phyloP scores from a whole-genome alignment of 2,113 vertebrate genomes.

The Ptyas mucosa region DNA sequence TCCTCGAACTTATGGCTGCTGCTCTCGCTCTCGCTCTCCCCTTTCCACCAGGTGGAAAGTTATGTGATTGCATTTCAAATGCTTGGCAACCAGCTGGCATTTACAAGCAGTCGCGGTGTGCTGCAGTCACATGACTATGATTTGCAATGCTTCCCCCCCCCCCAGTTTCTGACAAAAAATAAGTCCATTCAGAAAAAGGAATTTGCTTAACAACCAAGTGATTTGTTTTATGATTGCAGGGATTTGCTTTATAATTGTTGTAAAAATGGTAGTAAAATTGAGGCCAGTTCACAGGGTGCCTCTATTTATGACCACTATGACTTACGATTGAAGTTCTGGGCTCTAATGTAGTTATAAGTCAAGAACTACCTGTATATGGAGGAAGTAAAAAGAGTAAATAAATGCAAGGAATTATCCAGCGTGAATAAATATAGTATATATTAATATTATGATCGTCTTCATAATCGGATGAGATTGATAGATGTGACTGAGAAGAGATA shows the following conservation, averaged over 20 bases:
- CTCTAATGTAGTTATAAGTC: neutral
- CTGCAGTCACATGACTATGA: neutral
- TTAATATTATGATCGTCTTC: neutral
- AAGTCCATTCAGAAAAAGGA: neutral
- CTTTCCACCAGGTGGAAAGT: neutral
- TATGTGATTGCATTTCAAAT: neutral
- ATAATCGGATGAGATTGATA: neutral
- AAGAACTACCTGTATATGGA: neutral
- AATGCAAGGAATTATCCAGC: neutral
- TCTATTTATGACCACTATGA: neutral
- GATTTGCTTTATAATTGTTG: neutral
- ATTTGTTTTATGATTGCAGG: neutral
- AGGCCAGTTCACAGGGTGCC: neutral
- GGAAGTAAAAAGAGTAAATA: conserved; percentile 1
- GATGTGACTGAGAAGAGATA: neutral
- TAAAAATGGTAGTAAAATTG: neutral
- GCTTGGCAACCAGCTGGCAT: neutral
- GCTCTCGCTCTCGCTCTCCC: neutral
- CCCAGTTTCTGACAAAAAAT: neutral
- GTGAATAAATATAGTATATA: neutral
- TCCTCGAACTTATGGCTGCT: neutral
- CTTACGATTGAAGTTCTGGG: neutral
- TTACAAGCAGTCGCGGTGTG: neutral
- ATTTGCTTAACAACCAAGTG: neutral
- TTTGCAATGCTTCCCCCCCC: neutral